Base-by-base conservation (phyloP, 2,888 invertebrate genomes). In the Agrochola circellaris region DNA sequence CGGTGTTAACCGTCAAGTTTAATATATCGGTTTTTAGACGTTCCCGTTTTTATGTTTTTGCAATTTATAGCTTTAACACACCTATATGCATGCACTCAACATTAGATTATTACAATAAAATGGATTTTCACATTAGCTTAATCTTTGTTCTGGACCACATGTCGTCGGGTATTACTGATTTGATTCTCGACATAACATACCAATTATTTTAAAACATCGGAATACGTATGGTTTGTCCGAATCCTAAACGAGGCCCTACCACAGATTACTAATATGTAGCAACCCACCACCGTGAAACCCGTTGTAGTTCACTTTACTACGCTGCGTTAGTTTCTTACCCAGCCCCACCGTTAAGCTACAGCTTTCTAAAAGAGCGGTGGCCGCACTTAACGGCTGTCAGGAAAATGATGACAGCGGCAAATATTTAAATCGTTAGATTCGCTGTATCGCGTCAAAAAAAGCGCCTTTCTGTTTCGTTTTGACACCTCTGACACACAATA, bases 1-100 rank as follows among this genome's bases (percentile, higher is more conserved):
- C 85, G 81, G 68, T 54, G 38, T 65, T 65, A 23, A 7, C 42
- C 82, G 56, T 58, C 0, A 34, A 4, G 48, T 64, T n/a, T 26
- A 30, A 20, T 7, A 74, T 64, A 58, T 23, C 82, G 78, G 56
- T 82, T 75, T 64, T 30, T 74, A 26, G 6, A 5, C 9, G 23
- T 30, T 15, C 2, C 34, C 34, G 3, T 30, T 45, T 9, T 67
- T 58, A n/a, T 38, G 26, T 34, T 1, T 65, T 30, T 23, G 23
- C 6, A 66, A 48, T 38, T 20, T 7, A 58, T n/a, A 56, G 6
- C 9, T 8, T 48, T 51, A 34, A n/a, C 1, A 8, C 15, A 48
- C n/a, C n/a, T 34, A 34, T 48, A 26, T 6, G 15, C n/a, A n/a
- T 26, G 3, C 15, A 48, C 13, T 6, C 6, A 26, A 17, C 17